Conservation (phyloP, 2,888 invertebrate species). For the Agrenia bidenticulata region DNA sequence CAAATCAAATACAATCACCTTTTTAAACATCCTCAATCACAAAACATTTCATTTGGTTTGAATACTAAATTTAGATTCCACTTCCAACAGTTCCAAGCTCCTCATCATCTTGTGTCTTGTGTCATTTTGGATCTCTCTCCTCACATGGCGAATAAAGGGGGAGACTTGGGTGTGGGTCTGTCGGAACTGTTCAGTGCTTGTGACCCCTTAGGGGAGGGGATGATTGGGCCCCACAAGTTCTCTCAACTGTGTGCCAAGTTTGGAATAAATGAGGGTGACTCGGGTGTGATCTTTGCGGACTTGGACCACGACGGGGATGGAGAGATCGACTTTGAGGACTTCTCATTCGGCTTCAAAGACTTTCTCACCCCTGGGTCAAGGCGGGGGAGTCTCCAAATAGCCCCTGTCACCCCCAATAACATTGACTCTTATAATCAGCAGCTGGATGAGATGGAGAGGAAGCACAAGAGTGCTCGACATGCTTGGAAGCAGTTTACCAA, state of each 20-base stretch:
- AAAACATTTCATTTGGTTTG: no score
- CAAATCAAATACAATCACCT: no score
- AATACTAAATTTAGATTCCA: no score
- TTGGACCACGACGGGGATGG: constrained; percentile 62
- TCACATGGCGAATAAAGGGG: no score
- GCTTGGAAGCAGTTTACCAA: constrained; percentile 56
- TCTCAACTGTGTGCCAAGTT: constrained; percentile 59
- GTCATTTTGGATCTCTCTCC: no score
- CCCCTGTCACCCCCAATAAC: constrained; percentile 23
- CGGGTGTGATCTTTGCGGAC: constrained; percentile 59
- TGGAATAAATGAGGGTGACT: constrained; percentile 56
- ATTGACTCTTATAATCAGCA: constrained; percentile 31
- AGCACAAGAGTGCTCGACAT: constrained; percentile 53
- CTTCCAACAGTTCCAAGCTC: no score
- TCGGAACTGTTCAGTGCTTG: constrained; percentile 59
- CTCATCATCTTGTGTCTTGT: no score
- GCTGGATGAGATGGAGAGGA: constrained; percentile 50
- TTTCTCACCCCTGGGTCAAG: constrained; percentile 54
- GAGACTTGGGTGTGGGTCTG: no score
- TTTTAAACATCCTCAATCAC: no score
- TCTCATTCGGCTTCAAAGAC: constrained; percentile 59
- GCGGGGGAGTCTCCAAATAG: constrained; percentile 50
- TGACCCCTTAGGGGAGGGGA: constrained; percentile 58
- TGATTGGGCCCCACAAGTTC: constrained; percentile 59
- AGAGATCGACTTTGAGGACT: constrained; percentile 60